Evolutionary conservation across 1,140 invertebrate species (phyloP).

Genomic region (Homarus americanus): DNA sequence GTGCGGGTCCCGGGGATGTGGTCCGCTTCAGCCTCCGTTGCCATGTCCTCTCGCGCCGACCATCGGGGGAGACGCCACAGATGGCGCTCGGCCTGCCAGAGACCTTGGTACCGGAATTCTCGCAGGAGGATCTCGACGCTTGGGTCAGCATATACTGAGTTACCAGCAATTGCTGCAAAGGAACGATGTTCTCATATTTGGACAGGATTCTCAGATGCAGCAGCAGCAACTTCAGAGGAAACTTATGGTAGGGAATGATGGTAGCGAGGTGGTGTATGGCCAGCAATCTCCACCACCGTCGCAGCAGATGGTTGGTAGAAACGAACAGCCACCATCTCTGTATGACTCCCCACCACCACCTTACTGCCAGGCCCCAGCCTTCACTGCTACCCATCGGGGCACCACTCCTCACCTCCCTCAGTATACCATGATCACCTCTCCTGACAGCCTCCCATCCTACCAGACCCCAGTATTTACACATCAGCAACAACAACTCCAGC

Average conservation of each 20-base stretch:
- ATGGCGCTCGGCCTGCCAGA: slow-evolving; percentile 54
- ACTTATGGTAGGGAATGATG: not conserved
- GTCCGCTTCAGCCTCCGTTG: slow-evolving; percentile 65
- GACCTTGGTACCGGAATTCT: slow-evolving; percentile 67
- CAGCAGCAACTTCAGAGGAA: slow-evolving; percentile 11
- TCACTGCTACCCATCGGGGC: not conserved
- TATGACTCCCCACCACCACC: slow-evolving; percentile 28
- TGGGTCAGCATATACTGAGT: slow-evolving; percentile 67
- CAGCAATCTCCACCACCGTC: slow-evolving; percentile 17
- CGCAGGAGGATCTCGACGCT: slow-evolving; percentile 62
- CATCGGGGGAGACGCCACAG: slow-evolving; percentile 23
- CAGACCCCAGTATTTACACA: not conserved
- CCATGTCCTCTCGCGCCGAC: slow-evolving; percentile 57
- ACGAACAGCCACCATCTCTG: not conserved
- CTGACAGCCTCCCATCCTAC: slow-evolving; percentile 10
- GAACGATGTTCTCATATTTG: not conserved
- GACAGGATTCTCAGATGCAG: slow-evolving; percentile 12
- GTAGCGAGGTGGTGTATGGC: not conserved
- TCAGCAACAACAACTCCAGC: slow-evolving; percentile 7
- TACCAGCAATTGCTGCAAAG: slow-evolving; percentile 2
- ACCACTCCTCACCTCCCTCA: not conserved
- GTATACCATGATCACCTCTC: slow-evolving; percentile 29
- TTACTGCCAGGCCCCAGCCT: slow-evolving; percentile 20
- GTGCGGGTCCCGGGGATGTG: slow-evolving; percentile 56
- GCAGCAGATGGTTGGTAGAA: slow-evolving; percentile 5